Base-by-base conservation (phyloP, 2,113 vertebrate species). In the Oenanthe oenanthe region DNA sequence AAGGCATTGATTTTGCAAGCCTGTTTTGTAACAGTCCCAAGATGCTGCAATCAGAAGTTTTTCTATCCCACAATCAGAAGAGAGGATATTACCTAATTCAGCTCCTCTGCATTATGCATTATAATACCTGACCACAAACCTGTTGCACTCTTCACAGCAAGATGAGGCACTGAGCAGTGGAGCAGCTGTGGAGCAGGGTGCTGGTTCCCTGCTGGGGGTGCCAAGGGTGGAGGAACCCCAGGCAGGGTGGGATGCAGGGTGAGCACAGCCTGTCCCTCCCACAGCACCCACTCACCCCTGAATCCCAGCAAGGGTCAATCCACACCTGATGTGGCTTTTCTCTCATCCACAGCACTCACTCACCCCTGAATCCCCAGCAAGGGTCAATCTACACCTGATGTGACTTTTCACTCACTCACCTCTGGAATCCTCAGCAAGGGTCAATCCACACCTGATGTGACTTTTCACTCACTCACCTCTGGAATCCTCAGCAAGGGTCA, bases 21-120 rank as follows among this genome's bases (percentile, higher is more conserved):
- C 68, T 93, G 43, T 85, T 94, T 88, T 85, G 32, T 60, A 85
- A 89, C 77, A 81, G 68, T 88, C 92, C 72, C 82, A 71, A 93
- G 94, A 72, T 10, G 12, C 79, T 40, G 43, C 17, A 90, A 90
- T 96, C 93, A 92, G 79, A 40, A 0, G 0, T 61, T 87, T 63
- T 92, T 92, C 76, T 79, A 45, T 48, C 43, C 42, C 67, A 57
- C 78, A 96, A 96, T 91, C 88, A 92, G 91, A 87, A 57, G 66
- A 93, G 45, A 89, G 80, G 92, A 88, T 81, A 81, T 71, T 73
- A 75, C 57, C 80, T 89, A 95, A 85, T 85, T 93, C 77, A 75
- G 8, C 40, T 57, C 47, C 73, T 87, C 78, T 89, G 77, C 81
- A 78, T 94, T 87, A 93, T 92, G 81, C 81, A 93, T 94, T 71